A percentile compares a stretch with the other conserved stretches of the same genome.
phyloP scores from a whole-genome alignment of 2,113 vertebrate species.

The Myotis brandtii region DNA sequence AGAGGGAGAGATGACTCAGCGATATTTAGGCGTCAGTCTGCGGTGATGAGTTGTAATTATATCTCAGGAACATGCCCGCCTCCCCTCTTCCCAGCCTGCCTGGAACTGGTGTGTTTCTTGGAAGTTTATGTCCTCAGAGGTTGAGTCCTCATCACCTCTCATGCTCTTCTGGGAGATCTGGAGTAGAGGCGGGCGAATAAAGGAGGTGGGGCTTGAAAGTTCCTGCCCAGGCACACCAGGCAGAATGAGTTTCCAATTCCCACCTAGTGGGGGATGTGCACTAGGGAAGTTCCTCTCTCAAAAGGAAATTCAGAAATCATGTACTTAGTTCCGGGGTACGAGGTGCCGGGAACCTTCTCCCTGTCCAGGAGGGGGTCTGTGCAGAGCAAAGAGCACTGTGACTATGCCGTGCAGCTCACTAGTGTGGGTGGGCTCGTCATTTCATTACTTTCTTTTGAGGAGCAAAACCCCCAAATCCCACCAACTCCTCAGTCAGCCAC shows the following conservation, averaged over 20 bases:
- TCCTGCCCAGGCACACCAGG: background rate
- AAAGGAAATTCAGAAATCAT: background rate
- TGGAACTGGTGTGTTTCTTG: background rate
- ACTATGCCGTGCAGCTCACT: too few relatives aligned
- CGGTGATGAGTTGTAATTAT: background rate
- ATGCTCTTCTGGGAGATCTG: background rate
- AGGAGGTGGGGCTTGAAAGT: background rate
- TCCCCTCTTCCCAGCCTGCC: background rate
- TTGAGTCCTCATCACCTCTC: background rate
- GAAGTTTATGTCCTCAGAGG: background rate
- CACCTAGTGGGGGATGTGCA: fast-evolving
- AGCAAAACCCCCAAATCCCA: background rate
- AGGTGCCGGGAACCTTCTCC: background rate
- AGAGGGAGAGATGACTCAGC: background rate
- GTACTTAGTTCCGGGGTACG: background rate
- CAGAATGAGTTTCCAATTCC: background rate
- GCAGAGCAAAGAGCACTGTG: too few relatives aligned
- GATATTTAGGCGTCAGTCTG: background rate
- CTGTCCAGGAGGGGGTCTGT: too few relatives aligned
- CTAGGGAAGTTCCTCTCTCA: background rate
- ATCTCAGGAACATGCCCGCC: background rate
- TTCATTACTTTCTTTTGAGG: background rate
- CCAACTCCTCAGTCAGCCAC: too few relatives aligned
- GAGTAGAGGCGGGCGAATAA: background rate
- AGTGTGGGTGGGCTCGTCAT: too few relatives aligned